Percentiles rank a stretch among this genome's conserved stretches.
Conservation (phyloP, 2,113 vertebrate species). For the Cephalopterus ornatus region DNA sequence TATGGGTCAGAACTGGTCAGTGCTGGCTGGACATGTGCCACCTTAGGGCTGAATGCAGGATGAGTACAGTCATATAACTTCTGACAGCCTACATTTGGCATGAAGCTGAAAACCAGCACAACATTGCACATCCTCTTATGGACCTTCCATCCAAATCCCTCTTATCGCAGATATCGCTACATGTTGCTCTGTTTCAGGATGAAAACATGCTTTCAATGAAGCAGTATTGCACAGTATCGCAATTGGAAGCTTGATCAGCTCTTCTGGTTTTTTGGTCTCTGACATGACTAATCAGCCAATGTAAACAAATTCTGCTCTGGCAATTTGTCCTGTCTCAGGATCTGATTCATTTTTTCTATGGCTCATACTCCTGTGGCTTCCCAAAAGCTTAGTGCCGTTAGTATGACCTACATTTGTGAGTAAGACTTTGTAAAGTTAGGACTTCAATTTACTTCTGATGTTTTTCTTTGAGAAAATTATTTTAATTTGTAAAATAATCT, state of each 20-base stretch:
- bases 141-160: background rate
- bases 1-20: background rate
- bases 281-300: background rate
- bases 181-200: background rate
- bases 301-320: background rate
- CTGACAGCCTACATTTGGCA: background rate
- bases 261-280: background rate
- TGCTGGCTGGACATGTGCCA: background rate
- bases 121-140: background rate
- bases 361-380: background rate
- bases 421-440: background rate
- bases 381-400: background rate
- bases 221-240: background rate
- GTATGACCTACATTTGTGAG: background rate
- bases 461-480: background rate
- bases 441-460: background rate
- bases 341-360: background rate
- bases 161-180: background rate
- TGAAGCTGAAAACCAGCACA: background rate
- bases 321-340: background rate
- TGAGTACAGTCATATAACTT: background rate
- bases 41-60: background rate
- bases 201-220: background rate
- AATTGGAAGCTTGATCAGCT: background rate
- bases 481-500: background rate